These are phyloP conservation scores for Pilophorus perplexus DNA, from an alignment of 2,888 invertebrate genomes.

Conservation along the genomic window DNA sequence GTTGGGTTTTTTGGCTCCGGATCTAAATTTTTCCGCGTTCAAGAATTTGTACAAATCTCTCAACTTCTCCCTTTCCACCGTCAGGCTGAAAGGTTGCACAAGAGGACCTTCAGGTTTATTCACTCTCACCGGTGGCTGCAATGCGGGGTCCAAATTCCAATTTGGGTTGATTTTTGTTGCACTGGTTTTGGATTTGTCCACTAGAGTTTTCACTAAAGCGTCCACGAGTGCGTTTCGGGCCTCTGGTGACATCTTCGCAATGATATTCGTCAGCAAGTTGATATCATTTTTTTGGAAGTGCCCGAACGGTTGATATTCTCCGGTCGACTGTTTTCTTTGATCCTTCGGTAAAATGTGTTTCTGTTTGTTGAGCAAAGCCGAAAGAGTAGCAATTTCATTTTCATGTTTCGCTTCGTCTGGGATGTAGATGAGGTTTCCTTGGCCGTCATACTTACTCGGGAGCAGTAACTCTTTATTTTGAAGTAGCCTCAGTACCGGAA, in stretches of 20 bases:
- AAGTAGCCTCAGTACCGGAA: no score
- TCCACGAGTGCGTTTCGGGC: conserved; percentile 24
- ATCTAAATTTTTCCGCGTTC: neutral
- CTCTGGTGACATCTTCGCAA: conserved; percentile 28
- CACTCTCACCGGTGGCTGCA: neutral
- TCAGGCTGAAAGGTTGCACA: neutral
- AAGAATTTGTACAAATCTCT: neutral
- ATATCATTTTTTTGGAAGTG: neutral
- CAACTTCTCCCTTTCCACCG: neutral
- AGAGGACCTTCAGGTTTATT: neutral
- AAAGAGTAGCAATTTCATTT: no score
- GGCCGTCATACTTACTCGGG: no score
- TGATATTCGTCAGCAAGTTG: neutral
- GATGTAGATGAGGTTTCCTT: no score
- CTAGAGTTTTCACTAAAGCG: neutral
- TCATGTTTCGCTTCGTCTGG: no score
- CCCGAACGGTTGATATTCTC: neutral
- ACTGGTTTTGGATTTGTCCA: neutral
- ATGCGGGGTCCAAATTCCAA: neutral
- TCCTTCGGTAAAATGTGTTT: neutral
- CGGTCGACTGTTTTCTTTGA: neutral
- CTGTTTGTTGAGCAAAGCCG: neutral
- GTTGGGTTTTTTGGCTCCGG: neutral
- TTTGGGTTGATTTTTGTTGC: neutral
- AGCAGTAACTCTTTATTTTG: no score